A percentile compares a stretch with the other conserved stretches of the same genome.
Conservation (phyloP, 2,888 invertebrate species). For the Noctuana brunneofusca region DNA sequence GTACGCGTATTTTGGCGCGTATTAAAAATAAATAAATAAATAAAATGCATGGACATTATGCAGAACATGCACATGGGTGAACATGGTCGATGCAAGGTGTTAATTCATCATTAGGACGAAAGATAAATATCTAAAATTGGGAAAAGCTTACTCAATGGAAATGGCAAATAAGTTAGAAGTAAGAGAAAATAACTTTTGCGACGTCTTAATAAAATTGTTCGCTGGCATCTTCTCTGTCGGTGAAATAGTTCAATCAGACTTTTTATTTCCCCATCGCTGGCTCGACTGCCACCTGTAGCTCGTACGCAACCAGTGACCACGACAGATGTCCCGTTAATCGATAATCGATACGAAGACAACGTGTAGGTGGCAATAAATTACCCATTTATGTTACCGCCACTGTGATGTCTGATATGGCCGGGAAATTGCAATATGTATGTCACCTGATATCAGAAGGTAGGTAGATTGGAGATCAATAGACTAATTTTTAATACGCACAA, state of each 20-base stretch:
- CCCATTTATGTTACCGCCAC: slow-evolving; percentile 8
- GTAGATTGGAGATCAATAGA: not conserved
- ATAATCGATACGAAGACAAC: slow-evolving; percentile 22
- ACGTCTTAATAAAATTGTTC: not conserved
- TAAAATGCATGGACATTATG: too few species aligned
- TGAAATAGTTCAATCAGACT: slow-evolving; percentile 28
- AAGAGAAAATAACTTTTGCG: not conserved
- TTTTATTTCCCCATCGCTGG: slow-evolving; percentile 20
- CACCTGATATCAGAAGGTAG: not conserved
- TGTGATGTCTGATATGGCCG: slow-evolving; percentile 4
- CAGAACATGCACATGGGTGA: too few species aligned
- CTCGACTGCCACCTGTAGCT: slow-evolving; percentile 28
- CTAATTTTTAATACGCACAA: not conserved
- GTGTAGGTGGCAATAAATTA: slow-evolving; percentile 16
- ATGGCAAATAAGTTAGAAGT: not conserved
- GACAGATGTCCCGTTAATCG: slow-evolving; percentile 25
- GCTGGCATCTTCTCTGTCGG: not conserved
- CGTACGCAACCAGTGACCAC: slow-evolving; percentile 18
- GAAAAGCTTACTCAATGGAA: too few species aligned
- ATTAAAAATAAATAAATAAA: too few species aligned
- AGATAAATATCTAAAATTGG: too few species aligned
- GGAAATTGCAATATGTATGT: not conserved
- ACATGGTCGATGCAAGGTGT: too few species aligned
- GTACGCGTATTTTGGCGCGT: slow-evolving; percentile 29
- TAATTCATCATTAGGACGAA: too few species aligned